Evolutionary conservation across 1,140 invertebrate species (phyloP), one percentile per base, ranked within the genome.

Genomic region (Lasaia peninsularis): DNA sequence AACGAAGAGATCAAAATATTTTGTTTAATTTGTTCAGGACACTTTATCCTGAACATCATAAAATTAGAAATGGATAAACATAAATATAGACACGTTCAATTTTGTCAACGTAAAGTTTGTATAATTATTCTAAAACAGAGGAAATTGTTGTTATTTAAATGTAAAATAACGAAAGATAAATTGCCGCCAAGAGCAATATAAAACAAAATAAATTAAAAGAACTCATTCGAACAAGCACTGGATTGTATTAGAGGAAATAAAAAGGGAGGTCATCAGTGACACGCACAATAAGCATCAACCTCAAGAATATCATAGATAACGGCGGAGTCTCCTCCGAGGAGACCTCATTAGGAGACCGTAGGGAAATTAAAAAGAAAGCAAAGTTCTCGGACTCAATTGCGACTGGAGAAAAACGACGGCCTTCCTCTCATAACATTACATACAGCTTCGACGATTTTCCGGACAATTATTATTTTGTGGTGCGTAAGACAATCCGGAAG

Each of bases 351-450:
- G 86, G 80, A 78, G 84, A 73, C 89, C 87, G 79, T 81, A 85
- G 89, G 89, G 87, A 90, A 90, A 90, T 90, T 89, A 90, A 87
- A 90, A 89, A 88, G 84, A 87, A 88, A 89, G 78, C 82, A 86
- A 40, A 89, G 82, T 82, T 80, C 78, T 86, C 79, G 86, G 86
- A 90, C 83, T 84, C 82, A 78, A 88, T 86, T 88, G 81, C 78
- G 72, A 71, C 68, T 65, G 75, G 71, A 80, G 81, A 84, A 76
- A 84, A 82, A 84, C 80, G 77, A 68, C 68, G 76, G 69, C 74
- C 80, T 80, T 80, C 81, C 78, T 78, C 85, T 86, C 83, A 84
- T 86, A 86, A 86, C 86, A 84, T 88, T 88, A 88, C 86, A 86
- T 88, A 86, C 86, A 88, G 86, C 78, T 77, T 76, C 61, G 73